Evolutionary conservation across 1,140 invertebrate genomes (phyloP).

Genomic region (Megalopta genalis): DNA sequence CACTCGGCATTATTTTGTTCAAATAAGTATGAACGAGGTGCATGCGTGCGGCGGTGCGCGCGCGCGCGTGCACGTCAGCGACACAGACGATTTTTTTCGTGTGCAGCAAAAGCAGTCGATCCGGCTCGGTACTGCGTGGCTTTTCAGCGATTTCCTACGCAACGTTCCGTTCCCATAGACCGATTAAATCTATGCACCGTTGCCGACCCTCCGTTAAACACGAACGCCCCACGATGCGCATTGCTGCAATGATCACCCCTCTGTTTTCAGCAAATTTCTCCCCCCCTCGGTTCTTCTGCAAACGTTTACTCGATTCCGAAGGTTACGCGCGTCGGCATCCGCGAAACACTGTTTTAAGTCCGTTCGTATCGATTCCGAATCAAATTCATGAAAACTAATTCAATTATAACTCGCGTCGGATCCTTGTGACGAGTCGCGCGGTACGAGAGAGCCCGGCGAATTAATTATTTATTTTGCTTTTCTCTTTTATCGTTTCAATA

Average conservation of each 20-base stretch:
- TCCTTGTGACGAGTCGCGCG: background rate
- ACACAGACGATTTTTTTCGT: background rate
- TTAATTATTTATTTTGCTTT: background rate
- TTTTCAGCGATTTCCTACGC: slow-evolving; percentile 54
- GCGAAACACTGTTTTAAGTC: background rate
- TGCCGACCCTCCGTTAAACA: slow-evolving; percentile 53
- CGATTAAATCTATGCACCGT: slow-evolving; percentile 63
- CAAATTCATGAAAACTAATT: background rate
- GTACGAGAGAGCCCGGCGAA: background rate
- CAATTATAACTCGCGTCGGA: background rate
- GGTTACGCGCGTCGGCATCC: background rate
- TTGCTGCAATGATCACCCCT: slow-evolving; percentile 40
- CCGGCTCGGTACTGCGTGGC: slow-evolving; percentile 1
- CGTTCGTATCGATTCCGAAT: background rate
- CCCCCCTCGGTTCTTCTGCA: background rate
- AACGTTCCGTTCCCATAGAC: slow-evolving; percentile 58
- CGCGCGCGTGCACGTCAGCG: background rate
- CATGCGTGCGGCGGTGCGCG: no score
- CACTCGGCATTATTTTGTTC: background rate
- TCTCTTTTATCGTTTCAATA: background rate
- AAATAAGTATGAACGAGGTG: background rate
- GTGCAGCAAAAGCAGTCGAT: slow-evolving; percentile 10
- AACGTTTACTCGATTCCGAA: slow-evolving; percentile 4
- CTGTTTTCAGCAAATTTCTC: slow-evolving; percentile 27
- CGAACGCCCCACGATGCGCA: slow-evolving; percentile 42